Evolutionary conservation across 1,140 invertebrate genomes (phyloP).

Genomic region (Anagrus nilaparvatae): DNA sequence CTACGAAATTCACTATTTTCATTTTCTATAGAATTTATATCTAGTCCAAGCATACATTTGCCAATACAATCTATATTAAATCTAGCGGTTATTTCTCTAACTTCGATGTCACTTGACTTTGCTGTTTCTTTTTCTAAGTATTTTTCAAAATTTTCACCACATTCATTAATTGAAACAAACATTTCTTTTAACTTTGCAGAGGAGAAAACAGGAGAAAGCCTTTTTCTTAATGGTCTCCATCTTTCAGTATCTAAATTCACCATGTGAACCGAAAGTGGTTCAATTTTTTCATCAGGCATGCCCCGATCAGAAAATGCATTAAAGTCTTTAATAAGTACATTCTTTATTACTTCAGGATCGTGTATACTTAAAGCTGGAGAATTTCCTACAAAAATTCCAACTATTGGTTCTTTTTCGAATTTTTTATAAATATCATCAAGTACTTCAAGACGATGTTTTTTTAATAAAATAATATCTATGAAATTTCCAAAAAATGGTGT

Average conservation of each 20-base stretch:
- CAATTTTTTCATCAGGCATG: slow-evolving; percentile 33
- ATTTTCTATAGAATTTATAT: slow-evolving; percentile 39
- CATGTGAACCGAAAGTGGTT: slow-evolving; percentile 38
- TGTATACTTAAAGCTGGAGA: slow-evolving; percentile 15
- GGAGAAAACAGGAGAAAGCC: slow-evolving; percentile 19
- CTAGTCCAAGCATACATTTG: slow-evolving; percentile 37
- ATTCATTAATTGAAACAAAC: slow-evolving; percentile 30
- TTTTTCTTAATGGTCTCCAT: too few relatives aligned
- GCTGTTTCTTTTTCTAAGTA: slow-evolving; percentile 18
- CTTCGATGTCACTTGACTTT: slow-evolving; percentile 17
- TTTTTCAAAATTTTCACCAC: slow-evolving; percentile 21
- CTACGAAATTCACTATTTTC: slow-evolving; percentile 37
- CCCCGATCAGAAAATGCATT: slow-evolving; percentile 18
- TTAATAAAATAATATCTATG: slow-evolving; percentile 15
- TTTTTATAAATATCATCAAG: slow-evolving; percentile 16
- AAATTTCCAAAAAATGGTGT: slow-evolving; percentile 21
- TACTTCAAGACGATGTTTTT: slow-evolving; percentile 15
- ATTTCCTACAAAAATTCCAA: slow-evolving; percentile 17
- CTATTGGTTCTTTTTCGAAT: slow-evolving; percentile 18
- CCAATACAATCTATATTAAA: slow-evolving; percentile 40
- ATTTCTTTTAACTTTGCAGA: slow-evolving; percentile 36
- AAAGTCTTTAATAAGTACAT: slow-evolving; percentile 20
- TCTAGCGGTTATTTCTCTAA: slow-evolving; percentile 29
- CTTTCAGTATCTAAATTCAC: slow-evolving; percentile 26
- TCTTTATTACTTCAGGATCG: slow-evolving; percentile 19